Percentiles rank a stretch among this genome's conserved stretches.
These are phyloP conservation scores for Drosophila pachea DNA, from an alignment of 1,140 invertebrate genomes.

Conservation along the genomic window DNA sequence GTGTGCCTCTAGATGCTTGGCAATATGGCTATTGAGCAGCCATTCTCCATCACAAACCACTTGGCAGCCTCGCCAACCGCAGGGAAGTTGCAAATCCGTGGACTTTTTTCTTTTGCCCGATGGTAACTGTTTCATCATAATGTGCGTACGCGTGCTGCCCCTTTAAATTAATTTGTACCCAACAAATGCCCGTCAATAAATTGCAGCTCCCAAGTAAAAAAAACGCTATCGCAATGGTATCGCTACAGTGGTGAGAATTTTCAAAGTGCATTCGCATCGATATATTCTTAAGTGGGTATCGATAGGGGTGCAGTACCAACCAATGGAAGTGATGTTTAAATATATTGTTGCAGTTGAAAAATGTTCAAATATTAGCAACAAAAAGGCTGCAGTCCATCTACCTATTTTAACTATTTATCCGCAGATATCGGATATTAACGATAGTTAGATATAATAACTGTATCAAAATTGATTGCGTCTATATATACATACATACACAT, in stretches of 20 bases:
- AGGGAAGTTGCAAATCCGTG: constrained; percentile 40
- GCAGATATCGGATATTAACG: not conserved
- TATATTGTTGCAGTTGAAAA: not conserved
- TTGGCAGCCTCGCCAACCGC: constrained; percentile 58
- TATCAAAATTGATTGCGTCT: not conserved
- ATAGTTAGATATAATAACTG: not conserved
- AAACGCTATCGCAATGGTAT: constrained; percentile 26
- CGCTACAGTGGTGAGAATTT: constrained; percentile 7
- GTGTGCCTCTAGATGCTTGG: constrained; percentile 50
- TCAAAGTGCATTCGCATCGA: constrained; percentile 23
- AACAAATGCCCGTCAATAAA: constrained; percentile 29
- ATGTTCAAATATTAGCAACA: too few relatives aligned
- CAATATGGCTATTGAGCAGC: constrained; percentile 65
- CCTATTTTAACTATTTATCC: not conserved
- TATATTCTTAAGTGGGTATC: not conserved
- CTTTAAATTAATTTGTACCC: constrained; percentile 1
- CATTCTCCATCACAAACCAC: constrained; percentile 51
- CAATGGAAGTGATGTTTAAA: not conserved
- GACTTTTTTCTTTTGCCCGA: constrained; percentile 47
- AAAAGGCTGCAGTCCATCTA: not conserved
- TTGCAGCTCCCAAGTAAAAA: constrained; percentile 13
- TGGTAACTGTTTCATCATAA: constrained; percentile 17
- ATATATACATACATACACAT: not conserved
- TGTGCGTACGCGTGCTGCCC: constrained; percentile 1
- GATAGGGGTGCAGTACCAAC: not conserved